Conservation (phyloP, 2,113 vertebrate genomes). For the Psilopsiagon aymara region DNA sequence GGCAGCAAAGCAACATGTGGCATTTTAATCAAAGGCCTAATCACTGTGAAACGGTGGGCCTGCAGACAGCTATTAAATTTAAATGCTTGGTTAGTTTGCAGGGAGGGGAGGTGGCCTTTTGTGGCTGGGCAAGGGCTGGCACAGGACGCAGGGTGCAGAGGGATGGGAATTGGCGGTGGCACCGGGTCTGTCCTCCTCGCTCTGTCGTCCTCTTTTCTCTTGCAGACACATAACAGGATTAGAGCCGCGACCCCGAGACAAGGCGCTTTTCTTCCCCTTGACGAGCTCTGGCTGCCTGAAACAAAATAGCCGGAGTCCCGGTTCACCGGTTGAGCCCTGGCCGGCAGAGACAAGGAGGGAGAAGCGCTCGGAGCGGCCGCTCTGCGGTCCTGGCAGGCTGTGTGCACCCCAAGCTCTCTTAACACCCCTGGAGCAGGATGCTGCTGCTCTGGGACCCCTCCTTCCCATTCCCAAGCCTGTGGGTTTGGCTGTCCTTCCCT, state of each 20-base stretch:
- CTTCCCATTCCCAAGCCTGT: not conserved
- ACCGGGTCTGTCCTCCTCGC: not conserved
- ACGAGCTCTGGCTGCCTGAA: not conserved
- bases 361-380: not conserved
- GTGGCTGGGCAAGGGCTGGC: constrained; percentile 36
- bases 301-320: not conserved
- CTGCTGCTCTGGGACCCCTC: rapidly evolving
- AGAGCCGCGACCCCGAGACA: constrained; percentile 52
- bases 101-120: not conserved
- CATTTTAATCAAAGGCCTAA: not conserved
- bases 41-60: not conserved
- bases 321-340: not conserved
- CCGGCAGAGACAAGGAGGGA: not conserved
- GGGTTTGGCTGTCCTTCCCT: not conserved
- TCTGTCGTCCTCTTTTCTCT: not conserved
- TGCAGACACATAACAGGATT: constrained; percentile 38
- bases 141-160: not conserved
- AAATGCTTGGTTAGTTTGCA: constrained; percentile 28
- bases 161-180: constrained; percentile 20
- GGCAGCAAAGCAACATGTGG: not conserved
- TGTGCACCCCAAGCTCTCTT: rapidly evolving
- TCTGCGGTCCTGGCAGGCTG: not conserved
- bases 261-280: constrained; percentile 69
- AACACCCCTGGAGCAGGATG: rapidly evolving
- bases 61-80: not conserved